Evolutionary conservation across 1,140 invertebrate genomes (phyloP).

Genomic region (Centruroides vittatus): DNA sequence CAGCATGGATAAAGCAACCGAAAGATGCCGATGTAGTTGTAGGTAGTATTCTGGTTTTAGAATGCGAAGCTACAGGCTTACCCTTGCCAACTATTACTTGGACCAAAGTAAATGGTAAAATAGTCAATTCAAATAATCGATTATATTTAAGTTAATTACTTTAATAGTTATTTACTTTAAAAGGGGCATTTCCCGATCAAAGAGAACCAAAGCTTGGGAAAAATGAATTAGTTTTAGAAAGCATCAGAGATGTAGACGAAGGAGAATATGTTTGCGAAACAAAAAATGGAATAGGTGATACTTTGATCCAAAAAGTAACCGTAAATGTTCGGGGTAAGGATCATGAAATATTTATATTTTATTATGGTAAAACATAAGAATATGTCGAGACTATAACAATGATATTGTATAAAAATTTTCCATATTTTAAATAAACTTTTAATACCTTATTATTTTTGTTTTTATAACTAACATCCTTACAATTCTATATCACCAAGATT

Average conservation of each 20-base stretch:
- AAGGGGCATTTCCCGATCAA: background rate
- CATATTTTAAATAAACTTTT: no score
- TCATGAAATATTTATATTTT: no score
- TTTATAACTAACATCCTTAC: no score
- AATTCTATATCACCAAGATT: no score
- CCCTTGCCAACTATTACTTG: background rate
- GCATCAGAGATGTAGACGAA: slow-evolving; percentile 9
- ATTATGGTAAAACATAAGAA: no score
- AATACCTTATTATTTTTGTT: no score
- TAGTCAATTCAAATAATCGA: background rate
- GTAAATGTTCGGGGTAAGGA: slow-evolving; percentile 29
- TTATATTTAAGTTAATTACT: background rate
- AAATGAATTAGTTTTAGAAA: background rate
- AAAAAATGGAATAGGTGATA: slow-evolving; percentile 32
- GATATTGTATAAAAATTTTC: no score
- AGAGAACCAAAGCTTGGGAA: background rate
- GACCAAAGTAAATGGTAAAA: background rate
- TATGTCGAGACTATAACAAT: no score
- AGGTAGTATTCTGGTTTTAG: background rate
- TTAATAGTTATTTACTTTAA: background rate
- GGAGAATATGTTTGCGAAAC: slow-evolving; percentile 33
- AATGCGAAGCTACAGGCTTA: background rate
- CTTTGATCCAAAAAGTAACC: slow-evolving; percentile 31
- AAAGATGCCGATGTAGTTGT: background rate
- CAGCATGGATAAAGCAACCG: background rate